Conservation (phyloP, 2,888 invertebrate genomes). For the Polia nebulosa region DNA sequence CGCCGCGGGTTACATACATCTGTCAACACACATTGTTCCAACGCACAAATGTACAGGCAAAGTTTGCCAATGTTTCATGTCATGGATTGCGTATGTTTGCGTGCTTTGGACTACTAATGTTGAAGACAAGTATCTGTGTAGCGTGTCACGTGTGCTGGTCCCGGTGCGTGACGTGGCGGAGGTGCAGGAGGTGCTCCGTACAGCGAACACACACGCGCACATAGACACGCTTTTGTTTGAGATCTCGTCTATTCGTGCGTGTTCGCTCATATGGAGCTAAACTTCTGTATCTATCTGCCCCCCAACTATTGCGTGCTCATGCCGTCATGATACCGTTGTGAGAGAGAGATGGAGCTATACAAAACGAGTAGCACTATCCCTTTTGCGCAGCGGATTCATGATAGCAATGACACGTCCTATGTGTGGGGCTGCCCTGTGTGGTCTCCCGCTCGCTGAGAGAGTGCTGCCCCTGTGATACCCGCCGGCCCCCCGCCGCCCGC, state of each 20-base stretch:
- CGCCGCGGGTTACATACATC: not conserved
- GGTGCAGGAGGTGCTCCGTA: too few species aligned
- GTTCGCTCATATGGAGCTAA: not conserved
- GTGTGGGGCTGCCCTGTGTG: not conserved
- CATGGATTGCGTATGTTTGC: not conserved
- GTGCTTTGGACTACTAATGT: not conserved
- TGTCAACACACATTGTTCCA: not conserved
- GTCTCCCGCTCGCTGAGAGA: constrained; percentile 32
- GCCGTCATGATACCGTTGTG: not conserved
- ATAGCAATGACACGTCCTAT: not conserved
- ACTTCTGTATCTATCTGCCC: not conserved
- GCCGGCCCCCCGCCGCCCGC: constrained; percentile 63
- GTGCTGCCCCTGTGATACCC: constrained; percentile 83
- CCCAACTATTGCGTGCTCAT: not conserved
- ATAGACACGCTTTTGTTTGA: too few species aligned
- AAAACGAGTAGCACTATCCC: not conserved
- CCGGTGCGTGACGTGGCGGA: not conserved
- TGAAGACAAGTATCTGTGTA: not conserved
- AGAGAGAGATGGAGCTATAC: not conserved
- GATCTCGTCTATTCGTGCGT: not conserved
- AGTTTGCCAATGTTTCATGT: too few species aligned
- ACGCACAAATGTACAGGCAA: too few species aligned
- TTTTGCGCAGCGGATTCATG: not conserved
- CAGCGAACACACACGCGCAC: too few species aligned
- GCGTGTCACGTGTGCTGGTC: not conserved